Base-by-base conservation (phyloP, 2,113 vertebrate genomes). In the Otocyon megalotis region DNA sequence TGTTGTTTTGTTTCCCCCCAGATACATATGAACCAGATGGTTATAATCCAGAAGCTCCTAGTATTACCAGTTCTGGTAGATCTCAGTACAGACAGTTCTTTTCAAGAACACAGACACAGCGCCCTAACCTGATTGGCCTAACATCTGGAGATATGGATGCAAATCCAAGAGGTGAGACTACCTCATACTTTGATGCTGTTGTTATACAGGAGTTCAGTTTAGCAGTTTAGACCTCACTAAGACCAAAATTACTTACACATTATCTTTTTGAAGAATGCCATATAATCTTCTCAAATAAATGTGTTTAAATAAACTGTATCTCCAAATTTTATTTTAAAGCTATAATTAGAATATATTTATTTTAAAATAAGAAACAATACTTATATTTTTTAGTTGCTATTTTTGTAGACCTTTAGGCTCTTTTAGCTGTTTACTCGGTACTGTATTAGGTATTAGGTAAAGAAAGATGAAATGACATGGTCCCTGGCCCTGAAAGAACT, bases 11-110 rank as follows among this genome's bases (percentile, higher is more conserved):
- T 86, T 98, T 97, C 98, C 93, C 95, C 97, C 85, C 98, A 99
- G 99, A 99, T 99, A 99, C 99, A 58, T 99, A 99, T 92, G 99
- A 99, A 98, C 99, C 99, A 92, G 99, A 99, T 98, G 99, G 99
- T 86, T 99, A 99, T 98, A 99, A 99, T 98, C 99, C 99, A n/a
- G 99, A 99, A 99, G 99, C 99, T 88, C 99, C 99, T 88, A 99
- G 99, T 97, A 99, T 99, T 98, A 99, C 99, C n/a, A 99, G 98
- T 97, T 98, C 99, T 93, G 99, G 99, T 98, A 99, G 99, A 97
- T 99, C 99, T 97, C 99, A 99, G 74, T 99, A 99, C 85, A 99
- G 99, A 63, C 99, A 99, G 97, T 99, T 99, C 98, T 99, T 99
- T 98, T 99, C 99, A 24, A 99, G 99, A 95, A 99, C 99, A 86